Evolutionary conservation across 2,113 vertebrate genomes (phyloP), one percentile per base, ranked within the genome.

Genomic region (Loxodonta africana): DNA sequence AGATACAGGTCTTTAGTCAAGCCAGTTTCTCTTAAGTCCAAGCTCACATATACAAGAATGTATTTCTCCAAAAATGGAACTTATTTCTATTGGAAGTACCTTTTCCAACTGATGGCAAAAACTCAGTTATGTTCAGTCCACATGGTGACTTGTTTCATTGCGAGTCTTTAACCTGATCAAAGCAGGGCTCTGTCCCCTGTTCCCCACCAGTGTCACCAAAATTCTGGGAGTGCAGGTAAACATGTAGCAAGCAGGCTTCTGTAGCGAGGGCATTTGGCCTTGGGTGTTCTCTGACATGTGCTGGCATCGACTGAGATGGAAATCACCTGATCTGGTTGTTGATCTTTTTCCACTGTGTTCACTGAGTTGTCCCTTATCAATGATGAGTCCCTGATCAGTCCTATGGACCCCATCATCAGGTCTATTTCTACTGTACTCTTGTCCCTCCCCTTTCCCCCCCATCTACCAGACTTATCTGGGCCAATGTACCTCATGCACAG

Each of bases 131-230:
- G 57, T 57, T 83, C 15, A 83, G 15, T 67, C 28, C 30, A n/a
- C 51, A 17, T 69, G 60, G 46, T 37, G 37, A 89, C 14, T 96
- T 80, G 18, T 85, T 96, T 82, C 37, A 60, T 85, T 46, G 85
- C 30, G n/a, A 15, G 25, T 33, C 57, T 69, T 88, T 77, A 60
- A 51, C 20, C 69, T 91, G 4, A 23, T 37, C n/a, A 63, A 30
- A 37, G 6, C 81, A 57, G 63, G 60, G 21, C n/a, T 65, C 28
- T 67, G 26, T 10, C 18, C 44, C 10, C 37, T 62, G 21, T 53
- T 63, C 37, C 73, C 10, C 37, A 23, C 3, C 6, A 74, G 20
- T 37, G 69, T 44, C 20, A 44, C 21, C 37, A 23, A 74, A 11
- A 44, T 44, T 74, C 74, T 86, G 26, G n/a, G n/a, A 73, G 23